Evolutionary conservation across 1,140 invertebrate genomes (phyloP).

Genomic region (Copidosoma floridanum): DNA sequence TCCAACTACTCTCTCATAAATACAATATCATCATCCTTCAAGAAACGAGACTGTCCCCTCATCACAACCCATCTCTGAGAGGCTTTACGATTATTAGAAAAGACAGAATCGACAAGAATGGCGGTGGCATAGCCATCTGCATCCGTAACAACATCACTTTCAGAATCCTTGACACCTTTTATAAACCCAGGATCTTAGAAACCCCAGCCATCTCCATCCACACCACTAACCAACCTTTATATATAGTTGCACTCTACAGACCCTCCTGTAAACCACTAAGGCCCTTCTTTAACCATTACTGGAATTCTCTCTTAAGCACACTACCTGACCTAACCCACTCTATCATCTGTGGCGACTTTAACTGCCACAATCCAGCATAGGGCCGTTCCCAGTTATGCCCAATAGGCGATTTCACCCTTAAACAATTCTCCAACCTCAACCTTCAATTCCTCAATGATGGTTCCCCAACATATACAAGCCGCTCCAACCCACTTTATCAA

Average conservation of each 20-base stretch:
- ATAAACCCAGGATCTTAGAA: background rate
- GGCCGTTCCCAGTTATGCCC: background rate
- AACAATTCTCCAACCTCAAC: too few species aligned
- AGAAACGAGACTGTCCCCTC: background rate
- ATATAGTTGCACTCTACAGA: background rate
- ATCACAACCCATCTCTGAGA: background rate
- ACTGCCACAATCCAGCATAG: background rate
- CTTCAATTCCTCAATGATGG: too few species aligned
- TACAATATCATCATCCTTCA: background rate
- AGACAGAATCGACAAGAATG: background rate
- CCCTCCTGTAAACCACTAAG: background rate
- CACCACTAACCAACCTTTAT: background rate
- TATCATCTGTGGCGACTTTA: background rate
- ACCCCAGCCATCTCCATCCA: background rate
- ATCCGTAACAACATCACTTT: background rate
- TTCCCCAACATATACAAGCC: too few species aligned
- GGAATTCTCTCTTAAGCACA: background rate
- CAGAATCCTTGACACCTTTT: background rate
- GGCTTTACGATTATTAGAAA: background rate
- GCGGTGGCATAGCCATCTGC: background rate
- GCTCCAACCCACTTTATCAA: too few species aligned
- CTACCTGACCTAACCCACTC: background rate
- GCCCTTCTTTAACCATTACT: too few species aligned
- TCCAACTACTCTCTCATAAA: background rate
- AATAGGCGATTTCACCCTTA: background rate